A percentile compares a stretch with the other conserved stretches of the same genome.
Conservation (phyloP, 2,888 invertebrate species). For the Eutolmus rufibarbis region DNA sequence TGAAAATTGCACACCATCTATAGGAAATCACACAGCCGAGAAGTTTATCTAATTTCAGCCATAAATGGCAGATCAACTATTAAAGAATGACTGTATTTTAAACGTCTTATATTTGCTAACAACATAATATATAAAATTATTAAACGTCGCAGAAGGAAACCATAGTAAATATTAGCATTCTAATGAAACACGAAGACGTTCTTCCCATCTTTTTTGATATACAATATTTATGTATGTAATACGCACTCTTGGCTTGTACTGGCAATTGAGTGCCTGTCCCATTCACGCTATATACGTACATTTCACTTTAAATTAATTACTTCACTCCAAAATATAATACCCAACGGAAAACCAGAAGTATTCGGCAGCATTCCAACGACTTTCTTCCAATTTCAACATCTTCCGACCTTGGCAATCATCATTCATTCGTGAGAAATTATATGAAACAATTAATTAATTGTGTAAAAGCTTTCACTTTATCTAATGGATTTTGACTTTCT, state of each 20-base stretch:
- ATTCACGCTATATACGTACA: background rate
- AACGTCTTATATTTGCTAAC: too few relatives aligned
- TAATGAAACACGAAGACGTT: background rate
- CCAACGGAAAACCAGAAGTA: background rate
- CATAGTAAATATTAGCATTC: background rate
- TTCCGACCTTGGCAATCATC: background rate
- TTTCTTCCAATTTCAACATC: background rate
- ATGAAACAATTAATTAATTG: constrained; percentile 31
- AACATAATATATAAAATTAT: too few relatives aligned
- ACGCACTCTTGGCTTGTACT: background rate
- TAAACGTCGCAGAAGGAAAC: too few relatives aligned
- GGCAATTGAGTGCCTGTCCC: background rate
- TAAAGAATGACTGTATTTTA: too few relatives aligned
- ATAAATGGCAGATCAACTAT: too few relatives aligned
- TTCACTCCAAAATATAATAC: background rate
- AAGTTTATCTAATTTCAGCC: too few relatives aligned
- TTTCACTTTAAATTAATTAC: background rate
- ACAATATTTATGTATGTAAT: too few relatives aligned
- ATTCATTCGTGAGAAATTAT: background rate
- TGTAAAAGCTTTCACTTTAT: constrained; percentile 28
- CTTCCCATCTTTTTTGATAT: background rate
- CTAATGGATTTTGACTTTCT: constrained; percentile 27
- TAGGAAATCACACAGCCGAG: too few relatives aligned
- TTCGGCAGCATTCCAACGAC: background rate
- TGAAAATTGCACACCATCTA: too few relatives aligned